These are phyloP conservation scores for Zaprionus davidi DNA, from an alignment of 1,140 invertebrate species.

Conservation along the genomic window DNA sequence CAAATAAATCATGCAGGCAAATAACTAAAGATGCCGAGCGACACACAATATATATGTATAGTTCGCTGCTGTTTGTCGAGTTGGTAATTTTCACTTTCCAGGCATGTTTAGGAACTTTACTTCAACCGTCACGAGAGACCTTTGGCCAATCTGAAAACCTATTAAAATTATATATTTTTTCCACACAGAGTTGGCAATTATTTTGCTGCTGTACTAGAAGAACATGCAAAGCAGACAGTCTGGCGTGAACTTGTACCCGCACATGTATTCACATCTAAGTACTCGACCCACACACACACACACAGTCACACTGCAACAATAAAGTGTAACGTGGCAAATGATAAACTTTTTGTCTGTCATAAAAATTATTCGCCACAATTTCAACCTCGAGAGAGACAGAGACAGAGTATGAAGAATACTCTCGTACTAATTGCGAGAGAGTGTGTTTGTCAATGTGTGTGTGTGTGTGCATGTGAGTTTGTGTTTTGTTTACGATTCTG, in stretches of 20 bases:
- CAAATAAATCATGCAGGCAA: conserved; percentile 47
- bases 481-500: background rate
- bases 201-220: conserved; percentile 53
- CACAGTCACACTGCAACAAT: conserved; percentile 61
- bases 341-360: conserved; percentile 78
- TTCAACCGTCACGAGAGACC: background rate
- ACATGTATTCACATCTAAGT: conserved; percentile 43
- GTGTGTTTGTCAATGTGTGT: conserved; percentile 2
- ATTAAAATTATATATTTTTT: conserved; percentile 64
- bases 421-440: conserved; percentile 33
- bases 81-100: conserved; percentile 3
- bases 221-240: conserved; percentile 65
- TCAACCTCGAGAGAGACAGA: conserved; percentile 23
- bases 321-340: conserved; percentile 75
- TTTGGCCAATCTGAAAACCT: conserved; percentile 63
- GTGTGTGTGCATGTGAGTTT: background rate
- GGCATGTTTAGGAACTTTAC: conserved; percentile 20
- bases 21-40: background rate
- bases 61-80: background rate
- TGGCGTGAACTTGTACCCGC: conserved; percentile 24
- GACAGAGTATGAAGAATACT: conserved; percentile 6
- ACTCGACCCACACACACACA: conserved; percentile 26
- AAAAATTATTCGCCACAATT: conserved; percentile 70
- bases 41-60: background rate
- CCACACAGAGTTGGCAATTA: conserved; percentile 70